Base-by-base conservation (phyloP, 2,888 invertebrate genomes). In the Chymomyza fuscimana region DNA sequence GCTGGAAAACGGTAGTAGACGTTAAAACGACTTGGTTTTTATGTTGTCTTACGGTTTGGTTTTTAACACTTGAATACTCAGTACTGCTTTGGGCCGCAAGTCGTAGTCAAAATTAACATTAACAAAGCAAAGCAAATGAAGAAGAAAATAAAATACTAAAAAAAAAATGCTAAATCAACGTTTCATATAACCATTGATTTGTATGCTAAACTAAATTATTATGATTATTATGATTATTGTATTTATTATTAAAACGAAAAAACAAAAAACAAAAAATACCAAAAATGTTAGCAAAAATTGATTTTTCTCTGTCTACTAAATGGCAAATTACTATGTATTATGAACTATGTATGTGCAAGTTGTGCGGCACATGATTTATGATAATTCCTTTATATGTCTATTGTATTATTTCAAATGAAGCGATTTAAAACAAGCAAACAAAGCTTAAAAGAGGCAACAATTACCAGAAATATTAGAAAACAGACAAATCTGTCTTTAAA, bases 251-350 rank as follows among this genome's bases (percentile, higher is more conserved):
- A 74, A 75, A 69, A 75, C 1, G 32, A 32, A 32, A 32, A 32
- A 32, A 4, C 32, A 32, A 32, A 32, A 5, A 32, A 0, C 5
- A 32, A 32, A 32, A 32, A 32, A 32, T 32, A 32, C 5, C 5
- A 32, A 32, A 82, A 82, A 86, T 76, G 79, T 86, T 85, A 85
- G 84, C 82, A 69, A 85, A 85, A 85, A 81, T 85, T 85, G 78
- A 76, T 74, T 76, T 78, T 72, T 58, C 58, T 25, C 25, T 58
- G 58, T 10, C 58, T 15, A 25, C 22, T 22, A 61, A 40, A 16
- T n/a, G n/a, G 16, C 46, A 46, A 16, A 15, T 63, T 22, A 63
- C 63, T 59, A 36, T 32, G 40, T 61, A 58, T 5, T 16, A 7
- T 25, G 25, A 22, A 58, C 58, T 25, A 58, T 58, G 16, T 25